Percentiles rank a stretch among this genome's conserved stretches.
phyloP scores from a whole-genome alignment of 2,113 vertebrate species.

The Nothobranchius kuhntae region DNA sequence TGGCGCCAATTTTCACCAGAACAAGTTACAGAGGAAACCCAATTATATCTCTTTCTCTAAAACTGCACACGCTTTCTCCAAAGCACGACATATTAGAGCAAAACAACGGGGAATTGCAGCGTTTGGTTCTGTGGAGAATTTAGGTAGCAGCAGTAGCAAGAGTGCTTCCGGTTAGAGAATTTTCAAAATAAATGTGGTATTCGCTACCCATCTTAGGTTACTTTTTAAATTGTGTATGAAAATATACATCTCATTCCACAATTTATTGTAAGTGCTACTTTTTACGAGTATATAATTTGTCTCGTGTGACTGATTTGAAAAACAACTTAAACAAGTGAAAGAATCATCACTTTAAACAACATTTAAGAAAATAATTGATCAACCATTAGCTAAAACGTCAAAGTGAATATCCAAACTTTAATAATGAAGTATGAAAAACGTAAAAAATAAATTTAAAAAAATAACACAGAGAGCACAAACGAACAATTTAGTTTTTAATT shows the following conservation, averaged over 20 bases:
- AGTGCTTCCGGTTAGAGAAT: accelerated
- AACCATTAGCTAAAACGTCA: too few species aligned
- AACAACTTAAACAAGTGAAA: too few species aligned
- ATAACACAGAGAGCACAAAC: background rate
- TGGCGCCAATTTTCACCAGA: accelerated
- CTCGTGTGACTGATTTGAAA: too few species aligned
- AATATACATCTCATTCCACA: too few species aligned
- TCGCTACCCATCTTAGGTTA: too few species aligned
- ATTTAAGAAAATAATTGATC: too few species aligned
- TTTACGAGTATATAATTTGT: too few species aligned
- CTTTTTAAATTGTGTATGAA: too few species aligned
- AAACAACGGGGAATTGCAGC: conserved; percentile 4
- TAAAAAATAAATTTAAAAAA: background rate
- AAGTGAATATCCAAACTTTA: too few species aligned
- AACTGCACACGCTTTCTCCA: accelerated
- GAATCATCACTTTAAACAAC: too few species aligned
- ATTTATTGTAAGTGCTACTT: too few species aligned
- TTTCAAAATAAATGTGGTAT: conserved; percentile 42
- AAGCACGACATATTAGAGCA: background rate
- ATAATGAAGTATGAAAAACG: too few species aligned
- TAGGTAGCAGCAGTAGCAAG: background rate
- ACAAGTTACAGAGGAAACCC: accelerated
- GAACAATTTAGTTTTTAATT: background rate
- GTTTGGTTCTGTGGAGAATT: background rate
- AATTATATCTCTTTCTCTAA: accelerated